phyloP scores from a whole-genome alignment of 2,113 vertebrate genomes.

The Urocynchramus pylzowi region DNA sequence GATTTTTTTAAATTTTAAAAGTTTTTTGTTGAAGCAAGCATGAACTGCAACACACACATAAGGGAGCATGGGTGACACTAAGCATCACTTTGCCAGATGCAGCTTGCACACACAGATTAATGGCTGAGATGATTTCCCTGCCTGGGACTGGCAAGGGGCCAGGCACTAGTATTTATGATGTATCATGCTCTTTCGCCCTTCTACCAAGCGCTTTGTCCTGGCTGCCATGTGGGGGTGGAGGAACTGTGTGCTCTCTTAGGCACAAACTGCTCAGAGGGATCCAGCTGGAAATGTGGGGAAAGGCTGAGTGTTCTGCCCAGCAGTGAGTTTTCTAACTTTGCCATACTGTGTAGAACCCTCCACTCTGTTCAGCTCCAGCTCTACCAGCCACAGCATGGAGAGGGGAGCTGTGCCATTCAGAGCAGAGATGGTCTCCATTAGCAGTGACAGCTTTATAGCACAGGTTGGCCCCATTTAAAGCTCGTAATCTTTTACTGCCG shows the following conservation, averaged over 20 bases:
- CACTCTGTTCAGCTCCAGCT: not conserved
- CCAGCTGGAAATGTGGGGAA: not conserved
- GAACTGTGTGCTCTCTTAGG: not conserved
- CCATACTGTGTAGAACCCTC: not conserved
- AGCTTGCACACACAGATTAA: not conserved
- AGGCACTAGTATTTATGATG: conserved; percentile 12
- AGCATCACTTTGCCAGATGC: not conserved
- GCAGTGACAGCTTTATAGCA: conserved; percentile 18
- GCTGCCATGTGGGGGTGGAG: not conserved
- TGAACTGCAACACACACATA: not conserved
- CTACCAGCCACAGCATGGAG: not conserved
- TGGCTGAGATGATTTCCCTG: not conserved
- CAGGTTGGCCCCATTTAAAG: not conserved
- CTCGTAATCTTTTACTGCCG: not conserved
- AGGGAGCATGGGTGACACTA: not conserved
- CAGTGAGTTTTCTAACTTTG: not conserved
- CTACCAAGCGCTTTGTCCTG: not conserved
- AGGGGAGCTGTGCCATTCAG: not conserved
- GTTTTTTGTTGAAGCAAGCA: not conserved
- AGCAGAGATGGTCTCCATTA: not conserved
- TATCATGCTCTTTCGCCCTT: not conserved
- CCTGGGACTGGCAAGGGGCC: conserved; percentile 20
- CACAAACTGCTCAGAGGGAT: not conserved
- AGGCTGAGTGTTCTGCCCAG: not conserved
- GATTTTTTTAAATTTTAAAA: accelerated